These are phyloP conservation scores for Caenorhabditis plicata DNA, from an alignment of 2,888 invertebrate genomes.

Conservation along the genomic window DNA sequence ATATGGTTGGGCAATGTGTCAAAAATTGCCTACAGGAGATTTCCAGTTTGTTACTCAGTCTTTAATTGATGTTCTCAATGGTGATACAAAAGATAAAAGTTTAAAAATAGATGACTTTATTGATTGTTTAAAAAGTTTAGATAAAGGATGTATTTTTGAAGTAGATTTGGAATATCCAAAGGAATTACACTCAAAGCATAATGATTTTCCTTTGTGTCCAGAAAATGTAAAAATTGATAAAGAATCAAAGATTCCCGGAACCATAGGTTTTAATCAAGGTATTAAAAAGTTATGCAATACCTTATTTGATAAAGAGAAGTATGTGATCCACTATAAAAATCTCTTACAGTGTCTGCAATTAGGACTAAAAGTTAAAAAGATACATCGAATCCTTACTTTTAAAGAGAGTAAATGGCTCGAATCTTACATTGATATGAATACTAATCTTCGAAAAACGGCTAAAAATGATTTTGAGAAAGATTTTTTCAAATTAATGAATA, in stretches of 20 bases:
- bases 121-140: slow-evolving; percentile 14
- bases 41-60: slow-evolving; percentile 48
- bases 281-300: slow-evolving; percentile 36
- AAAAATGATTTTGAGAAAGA: slow-evolving; percentile 65
- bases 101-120: slow-evolving; percentile 19
- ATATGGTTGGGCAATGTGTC: slow-evolving; percentile 59
- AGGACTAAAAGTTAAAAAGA: slow-evolving; percentile 52
- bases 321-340: slow-evolving; percentile 49
- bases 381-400: slow-evolving; percentile 52
- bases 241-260: too few relatives aligned
- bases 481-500: slow-evolving; percentile 67
- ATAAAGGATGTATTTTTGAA: slow-evolving; percentile 66
- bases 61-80: slow-evolving; percentile 15
- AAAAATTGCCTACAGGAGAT: slow-evolving; percentile 50
- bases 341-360: slow-evolving; percentile 20
- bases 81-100: background rate
- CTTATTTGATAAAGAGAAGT: slow-evolving; percentile 42
- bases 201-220: slow-evolving; percentile 60
- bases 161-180: slow-evolving; percentile 67
- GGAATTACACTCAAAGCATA: slow-evolving; percentile 64
- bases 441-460: slow-evolving; percentile 49
- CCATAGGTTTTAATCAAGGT: too few relatives aligned
- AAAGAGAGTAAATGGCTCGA: slow-evolving; percentile 35
- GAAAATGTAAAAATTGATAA: slow-evolving; percentile 37
- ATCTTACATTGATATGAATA: slow-evolving; percentile 41